phyloP scores from a whole-genome alignment of 1,140 invertebrate genomes.

The Uloborus diversus region DNA sequence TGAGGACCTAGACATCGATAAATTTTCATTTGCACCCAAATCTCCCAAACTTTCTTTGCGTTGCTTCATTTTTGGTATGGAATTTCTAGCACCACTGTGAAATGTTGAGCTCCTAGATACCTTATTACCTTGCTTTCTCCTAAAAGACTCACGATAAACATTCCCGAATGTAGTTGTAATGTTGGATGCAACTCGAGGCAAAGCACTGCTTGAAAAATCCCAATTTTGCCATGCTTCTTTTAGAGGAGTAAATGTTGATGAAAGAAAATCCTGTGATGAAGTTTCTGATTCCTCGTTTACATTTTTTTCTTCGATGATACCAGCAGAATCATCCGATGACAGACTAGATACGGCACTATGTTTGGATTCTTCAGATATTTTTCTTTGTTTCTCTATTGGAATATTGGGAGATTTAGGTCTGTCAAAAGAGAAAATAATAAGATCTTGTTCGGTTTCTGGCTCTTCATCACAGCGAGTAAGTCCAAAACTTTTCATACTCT shows the following conservation, averaged over 20 bases:
- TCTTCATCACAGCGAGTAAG: conserved; percentile 52
- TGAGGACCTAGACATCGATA: conserved; percentile 48
- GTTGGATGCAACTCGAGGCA: conserved; percentile 35
- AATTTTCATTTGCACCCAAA: not conserved
- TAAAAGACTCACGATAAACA: conserved; percentile 39
- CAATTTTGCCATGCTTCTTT: conserved; percentile 57
- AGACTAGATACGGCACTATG: conserved; percentile 14
- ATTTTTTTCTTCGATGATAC: conserved; percentile 8
- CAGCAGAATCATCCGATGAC: conserved; percentile 22
- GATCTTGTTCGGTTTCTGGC: conserved; percentile 44
- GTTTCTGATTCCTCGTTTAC: not conserved
- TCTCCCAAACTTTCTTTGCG: conserved; percentile 20
- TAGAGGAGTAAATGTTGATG: conserved; percentile 57
- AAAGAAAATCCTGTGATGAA: conserved; percentile 45
- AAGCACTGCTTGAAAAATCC: conserved; percentile 33
- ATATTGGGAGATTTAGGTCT: conserved; percentile 64
- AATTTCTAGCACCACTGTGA: conserved; percentile 45
- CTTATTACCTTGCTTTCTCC: conserved; percentile 30
- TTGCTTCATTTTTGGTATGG: conserved; percentile 17
- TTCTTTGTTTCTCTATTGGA: conserved; percentile 69
- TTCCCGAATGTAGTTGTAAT: conserved; percentile 42
- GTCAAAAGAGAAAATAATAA: too few species aligned
- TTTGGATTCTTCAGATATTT: conserved; percentile 35
- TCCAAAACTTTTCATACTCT: conserved; percentile 28
- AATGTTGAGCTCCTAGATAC: conserved; percentile 60